A percentile compares a stretch with the other conserved stretches of the same genome.
Evolutionary conservation across 2,797 vertebrate genomes (phyloP).

Genomic region (Gorsachius magnificus): DNA sequence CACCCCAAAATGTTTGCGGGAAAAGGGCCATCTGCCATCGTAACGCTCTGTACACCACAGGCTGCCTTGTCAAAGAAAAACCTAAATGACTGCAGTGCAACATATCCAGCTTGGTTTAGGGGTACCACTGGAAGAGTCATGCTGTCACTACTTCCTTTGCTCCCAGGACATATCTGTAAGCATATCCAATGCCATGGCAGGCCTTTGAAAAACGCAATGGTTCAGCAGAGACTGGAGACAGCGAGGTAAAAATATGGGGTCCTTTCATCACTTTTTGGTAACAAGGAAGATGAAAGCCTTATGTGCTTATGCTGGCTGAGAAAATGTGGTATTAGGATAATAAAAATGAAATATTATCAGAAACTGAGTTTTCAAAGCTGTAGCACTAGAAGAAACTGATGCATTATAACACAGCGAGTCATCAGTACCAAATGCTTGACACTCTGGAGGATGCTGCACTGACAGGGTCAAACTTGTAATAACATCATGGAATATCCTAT

Average conservation of each 20-base stretch:
- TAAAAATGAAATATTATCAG: not conserved
- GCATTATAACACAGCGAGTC: not conserved
- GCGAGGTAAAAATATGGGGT: not conserved
- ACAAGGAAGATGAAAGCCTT: not conserved
- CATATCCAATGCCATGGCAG: not conserved
- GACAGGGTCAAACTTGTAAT: not conserved
- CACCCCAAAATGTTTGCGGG: not conserved
- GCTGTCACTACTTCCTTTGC: not conserved
- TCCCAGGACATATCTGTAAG: not conserved
- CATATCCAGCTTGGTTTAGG: not conserved
- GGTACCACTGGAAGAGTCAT: not conserved
- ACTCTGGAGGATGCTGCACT: not conserved
- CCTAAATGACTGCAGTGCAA: not conserved
- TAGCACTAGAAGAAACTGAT: not conserved
- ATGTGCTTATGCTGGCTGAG: not conserved
- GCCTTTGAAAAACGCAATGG: not conserved
- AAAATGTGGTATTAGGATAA: not conserved
- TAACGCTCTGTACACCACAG: not conserved
- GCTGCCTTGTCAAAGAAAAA: not conserved
- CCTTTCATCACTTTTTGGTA: not conserved
- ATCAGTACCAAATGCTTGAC: not conserved
- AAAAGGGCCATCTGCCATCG: not conserved
- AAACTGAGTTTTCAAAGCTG: not conserved
- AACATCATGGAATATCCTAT: not conserved
- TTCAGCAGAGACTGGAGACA: not conserved